Base-by-base conservation (phyloP, 2,113 vertebrate genomes). In the Calypte anna region DNA sequence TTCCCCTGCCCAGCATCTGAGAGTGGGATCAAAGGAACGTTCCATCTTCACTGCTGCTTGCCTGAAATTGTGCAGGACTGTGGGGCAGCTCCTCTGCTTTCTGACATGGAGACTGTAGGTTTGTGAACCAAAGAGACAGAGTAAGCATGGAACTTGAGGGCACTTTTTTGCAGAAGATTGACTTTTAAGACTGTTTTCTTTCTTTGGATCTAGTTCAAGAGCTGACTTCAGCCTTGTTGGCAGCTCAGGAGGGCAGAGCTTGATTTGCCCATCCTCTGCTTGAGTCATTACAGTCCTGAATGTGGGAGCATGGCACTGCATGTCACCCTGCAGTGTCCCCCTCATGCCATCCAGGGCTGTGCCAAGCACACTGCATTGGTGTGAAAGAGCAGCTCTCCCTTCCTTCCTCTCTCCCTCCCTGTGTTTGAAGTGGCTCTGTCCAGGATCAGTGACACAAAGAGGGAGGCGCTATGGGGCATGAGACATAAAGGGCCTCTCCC, bases 241-340 rank as follows among this genome's bases (percentile, higher is more conserved):
- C 58, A 79, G 79, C 85, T 93, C 46, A 31, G 63, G 55, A 74
- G 75, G 59, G 48, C 79, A 62, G 75, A 74, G 44, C 48, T 94
- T 30, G 15, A 7, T 77, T 70, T 81, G 68, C 55, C 15, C 17
- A 36, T 16, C 38, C 23, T 10, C 76, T 46, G 46, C n/a, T 55
- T 0, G 0, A 38, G 44, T 79, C 54, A 22, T 54, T 18, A 3
- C 24, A 82, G 64, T 24, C 44, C 86, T 24, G 36, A 77, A 9
- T 15, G 31, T 76, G 36, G 64, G 7, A 87, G 54, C 22, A 6
- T 6, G 27, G 53, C 38, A 30, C 69, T 51, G 64, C 5, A 2
- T 28, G 74, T 73, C n/a, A 13, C 50, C 48, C n/a, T 44, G 2
- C 0, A 0, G 46, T 82, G 73, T 21, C 69, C 50, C 10, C 20